A percentile compares a stretch with the other conserved stretches of the same genome.
These are phyloP conservation scores for Trissonchulus latispiculum DNA, from an alignment of 2,888 invertebrate genomes.

Conservation along the genomic window DNA sequence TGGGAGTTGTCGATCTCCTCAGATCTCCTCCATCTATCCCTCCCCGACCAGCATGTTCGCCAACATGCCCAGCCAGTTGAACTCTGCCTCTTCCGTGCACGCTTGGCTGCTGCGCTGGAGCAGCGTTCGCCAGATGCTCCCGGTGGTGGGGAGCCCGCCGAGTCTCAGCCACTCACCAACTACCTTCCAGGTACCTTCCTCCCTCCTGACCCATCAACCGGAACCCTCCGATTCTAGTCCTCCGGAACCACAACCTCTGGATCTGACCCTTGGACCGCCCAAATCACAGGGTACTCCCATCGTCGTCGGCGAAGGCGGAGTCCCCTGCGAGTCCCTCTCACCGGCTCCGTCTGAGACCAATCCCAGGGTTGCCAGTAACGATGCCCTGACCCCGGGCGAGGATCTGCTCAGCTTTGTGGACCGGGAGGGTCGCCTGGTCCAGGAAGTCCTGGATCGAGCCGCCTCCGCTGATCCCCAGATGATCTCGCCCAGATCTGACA, in stretches of 20 bases:
- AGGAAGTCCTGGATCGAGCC: constrained; percentile 27
- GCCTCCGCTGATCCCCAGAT: constrained; percentile 1
- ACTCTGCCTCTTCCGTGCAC: not conserved
- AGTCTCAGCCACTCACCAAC: not conserved
- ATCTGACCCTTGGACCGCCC: not conserved
- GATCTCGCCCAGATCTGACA: not conserved
- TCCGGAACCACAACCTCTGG: not conserved
- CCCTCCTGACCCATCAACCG: too few relatives aligned
- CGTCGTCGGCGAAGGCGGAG: too few relatives aligned
- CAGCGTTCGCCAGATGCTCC: not conserved
- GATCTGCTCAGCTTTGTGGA: constrained; percentile 31
- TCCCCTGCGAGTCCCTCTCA: too few relatives aligned
- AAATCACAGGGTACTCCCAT: not conserved
- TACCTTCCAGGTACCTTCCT: not conserved
- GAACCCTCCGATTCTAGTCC: too few relatives aligned
- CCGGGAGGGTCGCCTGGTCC: constrained; percentile 27
- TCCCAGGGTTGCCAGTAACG: not conserved
- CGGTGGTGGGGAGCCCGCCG: not conserved
- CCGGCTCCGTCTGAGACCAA: not conserved
- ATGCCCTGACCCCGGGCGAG: constrained; percentile 22
- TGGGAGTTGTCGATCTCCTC: not conserved
- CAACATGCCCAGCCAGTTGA: not conserved
- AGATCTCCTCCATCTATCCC: not conserved
- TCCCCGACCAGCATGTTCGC: not conserved
- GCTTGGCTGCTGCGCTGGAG: not conserved